Percentiles rank a stretch among this genome's conserved stretches.
phyloP scores from a whole-genome alignment of 2,113 vertebrate species.

The Nyctereutes procyonoides region DNA sequence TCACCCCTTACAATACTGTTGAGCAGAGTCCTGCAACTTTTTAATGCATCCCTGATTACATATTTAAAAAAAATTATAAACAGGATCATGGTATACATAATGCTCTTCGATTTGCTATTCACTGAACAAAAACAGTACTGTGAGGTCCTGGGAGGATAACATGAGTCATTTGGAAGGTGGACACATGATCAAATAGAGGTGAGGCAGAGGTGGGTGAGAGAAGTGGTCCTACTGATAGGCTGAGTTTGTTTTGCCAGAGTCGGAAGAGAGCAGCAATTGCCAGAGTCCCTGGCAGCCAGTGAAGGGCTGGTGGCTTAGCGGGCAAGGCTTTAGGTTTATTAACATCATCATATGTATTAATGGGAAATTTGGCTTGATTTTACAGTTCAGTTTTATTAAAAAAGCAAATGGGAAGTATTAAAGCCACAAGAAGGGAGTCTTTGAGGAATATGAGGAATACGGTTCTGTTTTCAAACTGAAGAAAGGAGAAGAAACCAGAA shows the following conservation, averaged over 20 bases:
- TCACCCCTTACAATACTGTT: neutral
- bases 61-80: neutral
- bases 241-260: neutral
- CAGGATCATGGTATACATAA: neutral
- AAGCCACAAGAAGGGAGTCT: neutral
- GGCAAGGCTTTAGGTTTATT: neutral
- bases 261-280: neutral
- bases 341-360: neutral
- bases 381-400: neutral
- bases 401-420: neutral
- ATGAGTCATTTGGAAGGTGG: neutral
- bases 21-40: neutral
- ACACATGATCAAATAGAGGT: neutral
- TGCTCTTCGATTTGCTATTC: neutral
- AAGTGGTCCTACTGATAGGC: rapidly evolving
- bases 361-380: neutral
- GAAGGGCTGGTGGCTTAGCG: neutral
- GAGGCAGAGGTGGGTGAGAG: neutral
- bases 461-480: neutral
- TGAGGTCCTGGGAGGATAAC: neutral
- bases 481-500: neutral
- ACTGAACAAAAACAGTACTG: neutral
- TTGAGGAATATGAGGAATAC: neutral
- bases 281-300: neutral
- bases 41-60: neutral